Evolutionary conservation across 2,113 vertebrate species (phyloP).

Genomic region (Clarias batrachus): DNA sequence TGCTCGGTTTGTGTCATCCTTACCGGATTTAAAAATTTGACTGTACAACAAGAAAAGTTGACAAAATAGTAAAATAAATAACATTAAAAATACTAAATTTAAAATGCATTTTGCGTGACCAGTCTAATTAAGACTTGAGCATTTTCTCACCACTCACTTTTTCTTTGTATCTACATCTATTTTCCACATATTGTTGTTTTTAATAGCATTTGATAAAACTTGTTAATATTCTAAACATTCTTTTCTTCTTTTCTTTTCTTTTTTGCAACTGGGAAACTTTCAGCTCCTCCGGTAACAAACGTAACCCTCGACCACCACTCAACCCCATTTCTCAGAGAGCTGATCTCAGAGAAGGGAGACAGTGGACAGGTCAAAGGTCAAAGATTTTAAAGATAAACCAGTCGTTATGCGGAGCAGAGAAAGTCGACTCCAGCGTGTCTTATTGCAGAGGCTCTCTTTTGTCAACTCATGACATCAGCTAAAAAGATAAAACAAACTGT

Average conservation of each 20-base stretch:
- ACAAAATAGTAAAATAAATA: slow-evolving; percentile 75
- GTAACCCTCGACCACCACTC: slow-evolving; percentile 56
- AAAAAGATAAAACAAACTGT: slow-evolving; percentile 52
- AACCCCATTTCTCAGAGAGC: slow-evolving; percentile 58
- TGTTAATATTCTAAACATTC: slow-evolving; percentile 44
- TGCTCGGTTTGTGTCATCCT: slow-evolving; percentile 49
- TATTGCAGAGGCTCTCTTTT: slow-evolving; percentile 68
- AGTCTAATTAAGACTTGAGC: slow-evolving; percentile 57
- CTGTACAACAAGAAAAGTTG: slow-evolving; percentile 57
- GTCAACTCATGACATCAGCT: slow-evolving; percentile 46
- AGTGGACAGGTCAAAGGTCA: slow-evolving; percentile 71
- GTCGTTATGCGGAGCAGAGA: slow-evolving; percentile 57
- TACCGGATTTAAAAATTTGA: slow-evolving; percentile 65
- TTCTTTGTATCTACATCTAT: slow-evolving; percentile 50
- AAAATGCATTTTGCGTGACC: slow-evolving; percentile 64
- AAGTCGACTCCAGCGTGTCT: slow-evolving; percentile 70
- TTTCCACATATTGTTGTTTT: slow-evolving; percentile 55
- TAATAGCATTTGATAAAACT: slow-evolving; percentile 37
- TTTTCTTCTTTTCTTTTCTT: slow-evolving; percentile 33
- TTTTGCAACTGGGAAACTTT: slow-evolving; percentile 67
- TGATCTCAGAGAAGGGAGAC: slow-evolving; percentile 63
- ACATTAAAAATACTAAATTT: slow-evolving; percentile 71
- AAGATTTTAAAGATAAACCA: slow-evolving; percentile 66
- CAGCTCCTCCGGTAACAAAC: slow-evolving; percentile 46
- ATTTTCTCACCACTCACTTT: slow-evolving; percentile 37